phyloP scores from a whole-genome alignment of 2,113 vertebrate genomes.

The Paraplagusia blochii region DNA sequence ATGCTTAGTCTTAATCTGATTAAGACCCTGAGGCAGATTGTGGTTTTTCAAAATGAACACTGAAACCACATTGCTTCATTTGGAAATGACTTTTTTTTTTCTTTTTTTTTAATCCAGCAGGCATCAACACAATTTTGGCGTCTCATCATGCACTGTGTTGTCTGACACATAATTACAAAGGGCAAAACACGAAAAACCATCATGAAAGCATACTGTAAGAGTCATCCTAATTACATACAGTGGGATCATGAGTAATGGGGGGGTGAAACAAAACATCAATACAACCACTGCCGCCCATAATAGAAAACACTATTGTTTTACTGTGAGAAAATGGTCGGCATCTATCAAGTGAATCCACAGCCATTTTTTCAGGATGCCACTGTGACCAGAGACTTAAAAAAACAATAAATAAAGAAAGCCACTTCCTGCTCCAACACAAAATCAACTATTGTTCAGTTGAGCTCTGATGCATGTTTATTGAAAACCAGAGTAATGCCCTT shows the following conservation, averaged over 20 bases:
- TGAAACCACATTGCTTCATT: conserved; percentile 33
- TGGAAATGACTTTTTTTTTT: conserved; percentile 40
- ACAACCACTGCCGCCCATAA: conserved; percentile 54
- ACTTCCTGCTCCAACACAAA: conserved; percentile 14
- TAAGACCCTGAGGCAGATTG: conserved; percentile 33
- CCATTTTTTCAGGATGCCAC: conserved; percentile 11
- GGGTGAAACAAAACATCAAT: conserved; percentile 52
- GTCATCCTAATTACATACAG: conserved; percentile 57
- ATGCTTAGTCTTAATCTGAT: conserved; percentile 54
- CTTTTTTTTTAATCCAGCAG: conserved; percentile 48
- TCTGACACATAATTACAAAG: conserved; percentile 60
- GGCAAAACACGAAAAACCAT: conserved; percentile 29
- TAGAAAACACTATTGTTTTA: conserved; percentile 63
- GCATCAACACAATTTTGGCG: conserved; percentile 26
- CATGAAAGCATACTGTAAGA: conserved; percentile 47
- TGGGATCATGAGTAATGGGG: conserved; percentile 53
- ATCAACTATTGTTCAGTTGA: conserved; percentile 37
- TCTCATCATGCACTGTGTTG: conserved; percentile 30
- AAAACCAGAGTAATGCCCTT: conserved; percentile 16
- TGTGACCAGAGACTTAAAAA: conserved; percentile 24
- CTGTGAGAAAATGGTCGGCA: conserved; percentile 55
- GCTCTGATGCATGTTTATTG: background rate
- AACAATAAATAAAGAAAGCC: background rate
- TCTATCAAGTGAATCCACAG: conserved; percentile 41
- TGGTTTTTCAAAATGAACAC: conserved; percentile 43